Base-by-base conservation (phyloP, 1,140 invertebrate species). In the Zaprionus vittiger region DNA sequence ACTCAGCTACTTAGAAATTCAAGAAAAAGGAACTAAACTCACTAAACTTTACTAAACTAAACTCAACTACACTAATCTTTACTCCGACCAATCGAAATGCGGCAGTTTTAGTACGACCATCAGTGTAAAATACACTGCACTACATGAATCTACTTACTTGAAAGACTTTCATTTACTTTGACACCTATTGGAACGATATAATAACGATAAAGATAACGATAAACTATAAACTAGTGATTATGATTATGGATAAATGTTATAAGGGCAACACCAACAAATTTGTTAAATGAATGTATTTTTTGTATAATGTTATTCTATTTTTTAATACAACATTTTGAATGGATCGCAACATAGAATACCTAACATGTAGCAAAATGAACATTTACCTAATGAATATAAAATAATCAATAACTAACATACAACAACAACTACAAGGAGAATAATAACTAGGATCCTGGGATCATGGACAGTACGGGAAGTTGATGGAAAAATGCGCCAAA, bases 301-400 rank as follows among this genome's bases (percentile, higher is more conserved):
- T 89, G 84, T 89, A 89, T 90, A 72, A 79, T 90, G 78, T 86
- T 80, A 74, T 77, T 73, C 61, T 80, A 80, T 89, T 87, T 86
- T 87, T 83, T 89, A 82, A 87, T 87, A 86, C 56, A 80, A 70
- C 73, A 72, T 76, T 76, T 76, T 72, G 62, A 76, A 76, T 59
- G 12, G 44, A 55, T 59, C 70, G 54, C 41, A 65, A 65, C 15
- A 65, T 34, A 52, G 74, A 71, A 81, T 78, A 74, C 34, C 26
- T 77, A 71, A 69, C 20, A 38, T 59, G 24, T 20, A 59, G 34
- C 38, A 56, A 67, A 56, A 72, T 49, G 63, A 70, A 83, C 77
- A 84, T 71, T 68, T 24, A 52, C 20, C 17, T 22, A 49, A 49
- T 49, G 20, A 49, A 22, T 49, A 49, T 52, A 3, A 22, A 52